phyloP scores from a whole-genome alignment of 2,113 vertebrate genomes.

The Rana temporaria region DNA sequence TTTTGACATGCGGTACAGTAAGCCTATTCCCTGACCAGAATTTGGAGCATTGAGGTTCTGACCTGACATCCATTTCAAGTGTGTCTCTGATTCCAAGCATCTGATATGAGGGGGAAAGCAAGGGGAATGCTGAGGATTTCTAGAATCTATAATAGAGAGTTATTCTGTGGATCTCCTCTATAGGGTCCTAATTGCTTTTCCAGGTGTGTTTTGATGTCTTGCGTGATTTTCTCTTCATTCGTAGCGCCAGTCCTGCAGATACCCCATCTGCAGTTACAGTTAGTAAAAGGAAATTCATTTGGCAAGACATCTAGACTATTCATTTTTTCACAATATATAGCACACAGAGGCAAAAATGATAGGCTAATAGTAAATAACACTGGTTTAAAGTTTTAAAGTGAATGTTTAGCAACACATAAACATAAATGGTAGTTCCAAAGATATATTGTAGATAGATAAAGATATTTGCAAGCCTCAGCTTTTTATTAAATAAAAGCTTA shows the following conservation, averaged over 20 bases:
- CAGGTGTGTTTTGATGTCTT: background rate
- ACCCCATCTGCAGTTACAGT: background rate
- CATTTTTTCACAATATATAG: background rate
- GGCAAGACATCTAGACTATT: background rate
- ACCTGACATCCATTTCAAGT: constrained; percentile 56
- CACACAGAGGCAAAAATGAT: background rate
- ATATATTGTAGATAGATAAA: no score
- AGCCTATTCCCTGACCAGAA: constrained; percentile 55
- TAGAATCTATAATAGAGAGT: constrained; percentile 14
- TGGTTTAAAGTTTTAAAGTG: no score
- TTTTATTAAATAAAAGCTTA: no score
- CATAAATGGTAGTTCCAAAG: no score
- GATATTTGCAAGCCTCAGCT: no score
- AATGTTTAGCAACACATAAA: no score
- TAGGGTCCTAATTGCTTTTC: background rate
- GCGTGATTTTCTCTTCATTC: background rate
- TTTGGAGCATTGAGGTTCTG: constrained; percentile 53
- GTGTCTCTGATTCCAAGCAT: constrained; percentile 38
- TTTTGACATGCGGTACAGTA: constrained; percentile 49
- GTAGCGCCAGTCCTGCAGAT: background rate
- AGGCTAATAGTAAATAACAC: background rate
- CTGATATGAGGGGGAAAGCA: constrained; percentile 15
- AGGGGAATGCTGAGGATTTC: constrained; percentile 20
- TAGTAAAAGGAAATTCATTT: background rate
- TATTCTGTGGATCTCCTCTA: background rate